These are phyloP conservation scores for Macaria liturata DNA, from an alignment of 2,888 invertebrate species.

Conservation along the genomic window DNA sequence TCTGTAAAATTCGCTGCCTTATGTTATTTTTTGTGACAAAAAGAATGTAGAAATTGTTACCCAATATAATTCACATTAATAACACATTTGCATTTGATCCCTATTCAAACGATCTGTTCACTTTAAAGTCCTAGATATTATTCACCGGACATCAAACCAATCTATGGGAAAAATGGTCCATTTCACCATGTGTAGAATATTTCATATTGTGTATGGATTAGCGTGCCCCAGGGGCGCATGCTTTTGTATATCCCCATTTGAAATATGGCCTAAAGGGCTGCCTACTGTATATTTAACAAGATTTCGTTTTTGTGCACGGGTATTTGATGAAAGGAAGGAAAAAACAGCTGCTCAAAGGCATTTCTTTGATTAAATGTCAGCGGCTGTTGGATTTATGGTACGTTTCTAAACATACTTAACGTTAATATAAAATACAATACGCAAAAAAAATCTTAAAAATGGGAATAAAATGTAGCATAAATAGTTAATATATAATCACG, in stretches of 20 bases:
- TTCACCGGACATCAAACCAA: background rate
- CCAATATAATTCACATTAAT: too few species aligned
- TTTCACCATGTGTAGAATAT: constrained; percentile 33
- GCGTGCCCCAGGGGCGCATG: constrained; percentile 37
- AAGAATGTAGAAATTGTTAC: too few species aligned
- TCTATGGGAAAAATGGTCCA: constrained; percentile 29
- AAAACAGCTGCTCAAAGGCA: background rate
- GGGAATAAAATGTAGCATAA: too few species aligned
- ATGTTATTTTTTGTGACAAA: too few species aligned
- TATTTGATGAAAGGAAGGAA: constrained; percentile 7
- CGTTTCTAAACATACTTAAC: too few species aligned
- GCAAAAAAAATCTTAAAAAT: too few species aligned
- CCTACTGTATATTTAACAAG: constrained; percentile 19
- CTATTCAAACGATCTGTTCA: constrained; percentile 1
- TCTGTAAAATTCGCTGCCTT: too few species aligned
- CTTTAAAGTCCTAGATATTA: background rate
- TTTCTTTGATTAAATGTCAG: background rate
- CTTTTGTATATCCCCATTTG: constrained; percentile 38
- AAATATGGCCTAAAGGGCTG: constrained; percentile 35
- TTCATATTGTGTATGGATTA: constrained; percentile 35
- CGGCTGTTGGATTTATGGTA: too few species aligned
- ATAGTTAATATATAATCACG: too few species aligned
- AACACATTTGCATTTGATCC: constrained; percentile 4
- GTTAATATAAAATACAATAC: too few species aligned
- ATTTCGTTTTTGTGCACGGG: constrained; percentile 12